Evolutionary conservation across 2,113 vertebrate genomes (phyloP).

Genomic region (Apistogramma diplotaenia): DNA sequence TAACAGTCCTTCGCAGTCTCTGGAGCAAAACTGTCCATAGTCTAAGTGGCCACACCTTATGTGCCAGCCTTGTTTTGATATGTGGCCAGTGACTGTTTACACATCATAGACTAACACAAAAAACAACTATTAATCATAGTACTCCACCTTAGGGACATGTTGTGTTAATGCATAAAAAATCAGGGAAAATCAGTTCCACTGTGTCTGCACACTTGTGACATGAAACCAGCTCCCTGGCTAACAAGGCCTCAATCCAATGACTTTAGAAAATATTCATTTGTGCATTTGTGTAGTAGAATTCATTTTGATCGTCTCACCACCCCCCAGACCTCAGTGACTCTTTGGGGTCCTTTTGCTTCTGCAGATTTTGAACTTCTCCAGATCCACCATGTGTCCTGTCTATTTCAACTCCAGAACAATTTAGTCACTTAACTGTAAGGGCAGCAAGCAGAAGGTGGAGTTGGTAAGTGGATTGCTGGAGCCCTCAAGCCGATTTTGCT

Average conservation of each 20-base stretch:
- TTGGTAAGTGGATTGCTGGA: conserved; percentile 55
- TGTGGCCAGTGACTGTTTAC: background rate
- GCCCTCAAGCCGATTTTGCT: conserved; percentile 66
- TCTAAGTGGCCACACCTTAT: background rate
- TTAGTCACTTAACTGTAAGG: conserved; percentile 40
- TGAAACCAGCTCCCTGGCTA: background rate
- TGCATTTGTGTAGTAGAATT: background rate
- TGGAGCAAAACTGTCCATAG: background rate
- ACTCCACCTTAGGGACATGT: background rate
- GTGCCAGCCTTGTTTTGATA: background rate
- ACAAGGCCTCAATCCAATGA: background rate
- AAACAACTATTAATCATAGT: background rate
- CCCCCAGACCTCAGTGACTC: background rate
- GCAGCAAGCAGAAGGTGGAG: conserved; percentile 43
- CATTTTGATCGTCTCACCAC: background rate
- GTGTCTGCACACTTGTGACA: background rate
- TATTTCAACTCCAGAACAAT: conserved; percentile 29
- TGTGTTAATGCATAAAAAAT: background rate
- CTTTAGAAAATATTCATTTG: background rate
- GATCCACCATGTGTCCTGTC: conserved; percentile 13
- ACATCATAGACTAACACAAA: background rate
- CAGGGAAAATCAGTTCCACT: too few species aligned
- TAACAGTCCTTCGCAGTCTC: background rate
- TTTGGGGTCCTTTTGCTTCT: background rate
- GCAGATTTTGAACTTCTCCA: background rate